Base-by-base conservation (phyloP, 2,888 invertebrate species). In the Sminthurides aquaticus region DNA sequence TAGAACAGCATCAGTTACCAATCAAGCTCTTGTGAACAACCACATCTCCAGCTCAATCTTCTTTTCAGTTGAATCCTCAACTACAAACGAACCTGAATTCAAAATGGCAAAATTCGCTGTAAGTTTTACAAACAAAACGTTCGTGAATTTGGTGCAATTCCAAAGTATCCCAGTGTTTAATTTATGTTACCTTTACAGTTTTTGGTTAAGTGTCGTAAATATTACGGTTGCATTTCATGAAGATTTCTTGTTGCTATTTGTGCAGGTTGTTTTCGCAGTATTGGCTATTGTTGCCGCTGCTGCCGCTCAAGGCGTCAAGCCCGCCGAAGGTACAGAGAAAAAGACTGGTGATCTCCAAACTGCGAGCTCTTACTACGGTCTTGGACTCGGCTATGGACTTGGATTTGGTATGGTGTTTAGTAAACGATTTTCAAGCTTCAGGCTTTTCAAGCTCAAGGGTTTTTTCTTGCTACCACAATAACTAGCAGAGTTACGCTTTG, bases 51-150 rank as follows among this genome's bases (percentile, higher is more conserved):
- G 20, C 52, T 52, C 22, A 20, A 59, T 22, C 25, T 20, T 20
- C 26, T 49, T 60, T 24, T 24, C 2, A 59, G 8, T 59, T 22
- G 43, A 34, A 11, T 34, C 43, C 18, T 57, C 57, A 57, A 57
- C 57, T 28, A 57, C 49, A 59, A 25, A 59, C 59, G 26, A 28
- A 2, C 28, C 22, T 48, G n/a, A 22, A 43, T 22, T 28, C 52
- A 71, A 68, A 71, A 74, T 74, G 74, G 70, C 68, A 55, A 72
- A 69, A 62, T 52, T 71, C 62, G 67, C 70, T 54, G 74, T 74
- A 67, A 74, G 72, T 67, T 20, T 18, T 34, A 11, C 34, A 58
- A 26, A 24, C 25, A 8, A 22, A 24, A 57, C 57, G 20, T 57
- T 57, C 27, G 8, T 43, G 43, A 11, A 18, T 18, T 43, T 8